Conservation (phyloP, 2,888 invertebrate species). For the Sinelater perroti region DNA sequence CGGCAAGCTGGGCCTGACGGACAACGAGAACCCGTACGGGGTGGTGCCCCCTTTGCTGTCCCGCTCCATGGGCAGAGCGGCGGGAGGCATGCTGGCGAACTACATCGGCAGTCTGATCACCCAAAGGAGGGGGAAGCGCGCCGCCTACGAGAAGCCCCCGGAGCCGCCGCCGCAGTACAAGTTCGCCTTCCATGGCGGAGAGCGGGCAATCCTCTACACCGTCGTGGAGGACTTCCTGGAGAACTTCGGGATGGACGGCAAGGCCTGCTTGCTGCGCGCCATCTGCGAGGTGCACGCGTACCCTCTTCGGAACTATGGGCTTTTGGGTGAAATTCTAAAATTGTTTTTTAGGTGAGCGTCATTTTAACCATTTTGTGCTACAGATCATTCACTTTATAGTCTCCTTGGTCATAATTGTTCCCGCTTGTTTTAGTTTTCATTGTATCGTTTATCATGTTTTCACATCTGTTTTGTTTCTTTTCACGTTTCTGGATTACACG, state of each 20-base stretch:
- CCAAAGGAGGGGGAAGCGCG: slow-evolving; percentile 65
- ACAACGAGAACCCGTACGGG: slow-evolving; percentile 87
- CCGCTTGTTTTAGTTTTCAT: no score
- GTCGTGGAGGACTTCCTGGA: slow-evolving; percentile 81
- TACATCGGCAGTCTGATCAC: slow-evolving; percentile 78
- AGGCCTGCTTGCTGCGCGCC: slow-evolving; percentile 81
- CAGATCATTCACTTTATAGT: no score
- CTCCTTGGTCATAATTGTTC: no score
- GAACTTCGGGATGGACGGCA: slow-evolving; percentile 84
- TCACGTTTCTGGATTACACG: no score
- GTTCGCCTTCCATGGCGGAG: slow-evolving; percentile 79
- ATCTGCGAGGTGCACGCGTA: slow-evolving; percentile 89
- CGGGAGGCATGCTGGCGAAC: slow-evolving; percentile 74
- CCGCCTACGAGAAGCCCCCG: slow-evolving; percentile 53
- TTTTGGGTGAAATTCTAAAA: slow-evolving; percentile 83
- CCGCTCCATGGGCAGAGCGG: slow-evolving; percentile 78
- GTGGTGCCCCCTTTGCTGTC: slow-evolving; percentile 79
- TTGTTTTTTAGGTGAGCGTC: slow-evolving; percentile 82
- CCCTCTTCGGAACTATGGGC: slow-evolving; percentile 78
- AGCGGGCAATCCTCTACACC: slow-evolving; percentile 80
- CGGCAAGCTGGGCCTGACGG: slow-evolving; percentile 85
- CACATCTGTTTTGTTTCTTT: neutral
- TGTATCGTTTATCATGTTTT: no score
- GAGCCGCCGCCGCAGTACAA: slow-evolving; percentile 59
- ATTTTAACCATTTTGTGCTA: slow-evolving; percentile 3